Percentiles rank a stretch among this genome's conserved stretches.
Evolutionary conservation across 2,113 vertebrate species (phyloP).

Genomic region (Etheostoma cragini): DNA sequence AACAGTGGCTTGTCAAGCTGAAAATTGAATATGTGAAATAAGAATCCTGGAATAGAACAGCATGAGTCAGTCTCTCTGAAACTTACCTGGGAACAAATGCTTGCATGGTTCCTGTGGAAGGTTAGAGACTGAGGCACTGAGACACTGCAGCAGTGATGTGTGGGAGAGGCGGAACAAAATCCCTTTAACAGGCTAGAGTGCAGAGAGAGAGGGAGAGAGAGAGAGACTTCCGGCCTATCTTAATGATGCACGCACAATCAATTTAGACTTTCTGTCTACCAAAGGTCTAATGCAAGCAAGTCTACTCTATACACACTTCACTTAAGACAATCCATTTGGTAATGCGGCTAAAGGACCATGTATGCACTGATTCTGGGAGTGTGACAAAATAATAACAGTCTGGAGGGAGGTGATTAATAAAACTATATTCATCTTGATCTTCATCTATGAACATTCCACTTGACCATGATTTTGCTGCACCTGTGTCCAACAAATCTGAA

Average conservation of each 20-base stretch:
- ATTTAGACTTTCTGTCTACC: constrained; percentile 41
- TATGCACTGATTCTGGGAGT: too few relatives aligned
- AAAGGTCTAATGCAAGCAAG: constrained; percentile 48
- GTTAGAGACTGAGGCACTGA: constrained; percentile 58
- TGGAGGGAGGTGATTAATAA: too few relatives aligned
- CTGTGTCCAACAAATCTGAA: too few relatives aligned
- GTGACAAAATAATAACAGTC: too few relatives aligned
- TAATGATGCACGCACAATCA: constrained; percentile 63
- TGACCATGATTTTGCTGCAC: too few relatives aligned
- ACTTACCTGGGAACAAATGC: constrained; percentile 80
- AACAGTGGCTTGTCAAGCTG: neutral
- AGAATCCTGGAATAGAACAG: constrained; percentile 27
- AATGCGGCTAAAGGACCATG: too few relatives aligned
- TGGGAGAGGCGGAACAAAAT: constrained; percentile 60
- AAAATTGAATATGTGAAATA: constrained; percentile 2
- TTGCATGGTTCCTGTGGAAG: constrained; percentile 77
- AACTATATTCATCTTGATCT: too few relatives aligned
- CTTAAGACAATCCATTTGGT: too few relatives aligned
- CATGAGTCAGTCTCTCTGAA: constrained; percentile 27
- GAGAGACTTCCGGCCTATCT: constrained; percentile 53
- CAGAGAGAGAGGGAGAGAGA: constrained; percentile 36
- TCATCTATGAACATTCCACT: too few relatives aligned
- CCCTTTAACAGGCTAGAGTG: constrained; percentile 27
- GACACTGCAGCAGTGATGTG: constrained; percentile 70
- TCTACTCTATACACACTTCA: neutral